These are phyloP conservation scores for Lasioglossum villosulum DNA, from an alignment of 2,888 invertebrate genomes.

Conservation along the genomic window DNA sequence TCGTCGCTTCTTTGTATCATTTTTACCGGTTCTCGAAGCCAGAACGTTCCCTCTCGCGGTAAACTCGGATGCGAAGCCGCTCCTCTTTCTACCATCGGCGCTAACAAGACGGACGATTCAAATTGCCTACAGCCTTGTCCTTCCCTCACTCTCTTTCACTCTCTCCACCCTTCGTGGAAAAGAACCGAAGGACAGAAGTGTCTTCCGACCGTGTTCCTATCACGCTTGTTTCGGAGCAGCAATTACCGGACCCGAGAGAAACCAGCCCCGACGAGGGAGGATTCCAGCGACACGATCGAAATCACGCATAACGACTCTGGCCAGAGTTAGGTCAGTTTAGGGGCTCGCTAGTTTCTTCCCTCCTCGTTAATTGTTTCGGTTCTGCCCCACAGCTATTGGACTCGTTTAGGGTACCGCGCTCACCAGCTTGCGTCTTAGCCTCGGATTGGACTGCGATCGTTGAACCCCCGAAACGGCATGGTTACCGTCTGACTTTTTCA, in stretches of 20 bases:
- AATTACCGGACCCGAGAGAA: slow-evolving; percentile 62
- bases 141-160: not conserved
- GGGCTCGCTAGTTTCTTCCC: not conserved
- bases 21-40: slow-evolving; percentile 55
- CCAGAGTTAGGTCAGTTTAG: slow-evolving; percentile 34
- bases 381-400: not conserved
- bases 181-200: slow-evolving; percentile 19
- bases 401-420: slow-evolving; percentile 20
- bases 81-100: slow-evolving; percentile 69
- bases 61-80: slow-evolving; percentile 42
- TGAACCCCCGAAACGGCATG: not conserved
- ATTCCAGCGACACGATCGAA: slow-evolving; percentile 62
- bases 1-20: slow-evolving; percentile 44
- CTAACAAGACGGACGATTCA: slow-evolving; percentile 77
- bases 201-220: slow-evolving; percentile 22
- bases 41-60: slow-evolving; percentile 41
- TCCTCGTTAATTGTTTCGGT: slow-evolving; percentile 16
- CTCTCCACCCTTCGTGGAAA: not conserved
- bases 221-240: slow-evolving; percentile 55
- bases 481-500: not conserved
- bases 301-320: slow-evolving; percentile 63
- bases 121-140: slow-evolving; percentile 65
- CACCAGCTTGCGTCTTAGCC: not conserved
- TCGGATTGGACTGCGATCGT: not conserved
- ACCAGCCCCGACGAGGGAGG: slow-evolving; percentile 43